Base-by-base conservation (phyloP, 2,888 invertebrate genomes). In the Blastobasis adustella region DNA sequence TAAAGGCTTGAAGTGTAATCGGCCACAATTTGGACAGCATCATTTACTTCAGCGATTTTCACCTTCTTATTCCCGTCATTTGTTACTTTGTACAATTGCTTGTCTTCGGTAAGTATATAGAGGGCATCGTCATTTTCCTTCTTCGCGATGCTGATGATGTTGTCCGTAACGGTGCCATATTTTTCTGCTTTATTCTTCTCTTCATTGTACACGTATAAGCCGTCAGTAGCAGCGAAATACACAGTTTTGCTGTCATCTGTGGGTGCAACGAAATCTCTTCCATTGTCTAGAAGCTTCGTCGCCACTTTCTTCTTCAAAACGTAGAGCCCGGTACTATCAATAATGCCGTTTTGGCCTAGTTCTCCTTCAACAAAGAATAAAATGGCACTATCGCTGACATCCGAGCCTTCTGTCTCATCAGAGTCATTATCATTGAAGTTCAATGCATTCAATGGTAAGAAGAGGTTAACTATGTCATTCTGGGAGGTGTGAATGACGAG, bases 1-100 rank as follows among this genome's bases (percentile, higher is more conserved):
- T 73, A 85, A 4, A 86, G 49, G 49, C 82, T 83, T 49, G 76
- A 69, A 0, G 62, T 46, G 10, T 58, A 68, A 62, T 84, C 85
- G 0, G 83, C 42, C 37, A 75, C 66, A 0, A 86, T 73, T 61
- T 79, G 66, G 46, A 71, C 64, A 0, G 80, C 80, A 5, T 76
- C 67, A 0, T 61, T 63, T 5, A 77, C 61, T 5, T 66, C 63
- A 0, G 69, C 63, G 0, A 84, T 10, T 53, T 69, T 65, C 5
- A 69, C 69, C 45, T 79, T 81, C 23, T 67, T 70, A 0, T 63
- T 73, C 1, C 82, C 85, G 4, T 69, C 61, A 8, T 80, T 71
- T 5, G 73, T 71, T 0, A 84, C 76, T 62, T 76, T 79, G 58
- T 70, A 82, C 0, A 85, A 46, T 37, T 70, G 61, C 10, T 76